These are phyloP conservation scores for Pyrocephalus nanus DNA, from an alignment of 2,797 vertebrate species.

Conservation along the genomic window DNA sequence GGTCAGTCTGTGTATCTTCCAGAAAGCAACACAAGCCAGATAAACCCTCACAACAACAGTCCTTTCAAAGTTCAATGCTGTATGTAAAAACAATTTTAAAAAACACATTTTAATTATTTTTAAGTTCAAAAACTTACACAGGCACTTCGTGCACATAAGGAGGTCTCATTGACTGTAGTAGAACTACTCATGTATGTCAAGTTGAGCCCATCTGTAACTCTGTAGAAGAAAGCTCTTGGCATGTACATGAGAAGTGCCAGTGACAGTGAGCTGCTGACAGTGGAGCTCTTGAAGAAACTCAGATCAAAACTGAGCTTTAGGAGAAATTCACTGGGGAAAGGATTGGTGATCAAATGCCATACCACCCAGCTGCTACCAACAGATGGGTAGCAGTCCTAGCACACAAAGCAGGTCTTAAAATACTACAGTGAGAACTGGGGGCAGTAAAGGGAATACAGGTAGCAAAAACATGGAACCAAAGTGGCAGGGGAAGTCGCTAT, in stretches of 20 bases:
- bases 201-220: not conserved
- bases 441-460: not conserved
- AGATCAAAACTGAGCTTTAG: not conserved
- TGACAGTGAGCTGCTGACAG: not conserved
- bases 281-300: not conserved
- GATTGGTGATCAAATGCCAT: not conserved
- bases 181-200: not conserved
- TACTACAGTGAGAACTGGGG: not conserved
- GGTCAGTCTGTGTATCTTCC: not conserved
- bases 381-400: not conserved
- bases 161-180: not conserved
- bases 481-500: not conserved
- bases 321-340: not conserved
- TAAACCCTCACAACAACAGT: not conserved
- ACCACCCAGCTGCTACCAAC: not conserved
- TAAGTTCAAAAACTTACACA: not conserved
- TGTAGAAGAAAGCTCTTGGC: not conserved
- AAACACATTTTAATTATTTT: not conserved
- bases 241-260: fast-evolving
- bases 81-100: not conserved
- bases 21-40: not conserved
- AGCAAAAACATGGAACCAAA: not conserved
- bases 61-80: not conserved
- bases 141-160: not conserved
- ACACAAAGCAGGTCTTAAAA: not conserved